Evolutionary conservation across 1,140 invertebrate genomes (phyloP).

Genomic region (Solen grandis): DNA sequence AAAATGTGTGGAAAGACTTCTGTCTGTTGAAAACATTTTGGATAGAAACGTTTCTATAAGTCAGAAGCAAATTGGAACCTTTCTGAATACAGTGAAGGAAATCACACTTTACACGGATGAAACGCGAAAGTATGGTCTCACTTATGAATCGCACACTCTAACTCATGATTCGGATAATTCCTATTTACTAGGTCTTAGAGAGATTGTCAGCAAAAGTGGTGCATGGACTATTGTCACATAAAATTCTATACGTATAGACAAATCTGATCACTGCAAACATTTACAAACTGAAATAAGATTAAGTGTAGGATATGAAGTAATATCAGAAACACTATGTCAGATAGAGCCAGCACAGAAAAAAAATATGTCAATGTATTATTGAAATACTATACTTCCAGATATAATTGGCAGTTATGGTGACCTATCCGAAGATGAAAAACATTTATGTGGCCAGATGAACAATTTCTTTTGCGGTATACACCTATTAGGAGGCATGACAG

Average conservation of each 20-base stretch:
- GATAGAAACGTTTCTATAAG: conserved; percentile 32
- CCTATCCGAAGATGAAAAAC: conserved; percentile 20
- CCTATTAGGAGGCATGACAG: conserved; percentile 44
- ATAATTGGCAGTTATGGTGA: conserved; percentile 8
- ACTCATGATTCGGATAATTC: conserved; percentile 38
- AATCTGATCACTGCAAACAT: conserved; percentile 20
- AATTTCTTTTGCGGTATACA: conserved; percentile 48
- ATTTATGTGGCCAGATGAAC: conserved; percentile 24
- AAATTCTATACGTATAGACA: conserved; percentile 30
- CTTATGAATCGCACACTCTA: conserved; percentile 22
- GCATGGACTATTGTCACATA: conserved; percentile 38
- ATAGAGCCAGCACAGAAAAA: conserved; percentile 53
- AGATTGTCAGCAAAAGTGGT: conserved; percentile 47
- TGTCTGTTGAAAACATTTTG: conserved; percentile 21
- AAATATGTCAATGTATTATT: conserved; percentile 39
- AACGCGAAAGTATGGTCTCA: conserved; percentile 51
- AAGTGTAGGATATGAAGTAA: conserved; percentile 35
- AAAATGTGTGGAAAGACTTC: conserved; percentile 33
- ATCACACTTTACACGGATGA: conserved; percentile 54
- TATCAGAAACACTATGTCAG: conserved; percentile 47
- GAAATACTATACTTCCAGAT: conserved; percentile 32
- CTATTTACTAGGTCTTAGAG: conserved; percentile 48
- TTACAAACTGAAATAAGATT: background rate
- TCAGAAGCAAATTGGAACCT: conserved; percentile 30
- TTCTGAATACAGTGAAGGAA: conserved; percentile 1